phyloP scores from a whole-genome alignment of 2,113 vertebrate species.

The Dinomys branickii region DNA sequence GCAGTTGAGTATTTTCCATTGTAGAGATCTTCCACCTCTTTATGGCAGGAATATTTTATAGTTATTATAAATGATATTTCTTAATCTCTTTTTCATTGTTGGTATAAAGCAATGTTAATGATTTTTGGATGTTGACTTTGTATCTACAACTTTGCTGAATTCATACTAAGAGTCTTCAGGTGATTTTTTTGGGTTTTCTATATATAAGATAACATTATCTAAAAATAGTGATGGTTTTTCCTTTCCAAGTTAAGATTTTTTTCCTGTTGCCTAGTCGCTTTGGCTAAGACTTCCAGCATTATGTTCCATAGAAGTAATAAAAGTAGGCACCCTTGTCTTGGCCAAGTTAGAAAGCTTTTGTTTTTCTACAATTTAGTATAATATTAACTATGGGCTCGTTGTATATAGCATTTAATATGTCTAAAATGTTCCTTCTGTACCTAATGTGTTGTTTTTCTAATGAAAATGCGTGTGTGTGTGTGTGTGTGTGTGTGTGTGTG shows the following conservation, averaged over 20 bases:
- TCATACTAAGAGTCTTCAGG: background rate
- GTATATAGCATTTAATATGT: background rate
- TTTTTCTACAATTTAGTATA: background rate
- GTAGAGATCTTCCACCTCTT: background rate
- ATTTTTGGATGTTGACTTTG: background rate
- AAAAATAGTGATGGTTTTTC: background rate
- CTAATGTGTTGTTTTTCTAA: background rate
- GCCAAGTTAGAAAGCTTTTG: background rate
- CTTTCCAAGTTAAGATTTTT: background rate
- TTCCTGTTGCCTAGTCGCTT: background rate
- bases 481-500: background rate
- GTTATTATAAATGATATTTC: background rate
- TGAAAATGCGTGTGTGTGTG: background rate
- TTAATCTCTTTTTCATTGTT: background rate
- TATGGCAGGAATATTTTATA: background rate
- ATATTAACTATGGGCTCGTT: background rate
- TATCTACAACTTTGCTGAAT: background rate
- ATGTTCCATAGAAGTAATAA: background rate
- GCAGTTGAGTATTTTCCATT: background rate
- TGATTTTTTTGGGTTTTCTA: background rate
- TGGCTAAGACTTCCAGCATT: background rate
- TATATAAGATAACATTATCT: background rate
- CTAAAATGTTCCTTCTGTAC: background rate
- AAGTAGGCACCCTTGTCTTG: background rate
- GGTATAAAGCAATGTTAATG: background rate